Evolutionary conservation across 2,888 invertebrate species (phyloP).

Genomic region (Hyposoter didymator): DNA sequence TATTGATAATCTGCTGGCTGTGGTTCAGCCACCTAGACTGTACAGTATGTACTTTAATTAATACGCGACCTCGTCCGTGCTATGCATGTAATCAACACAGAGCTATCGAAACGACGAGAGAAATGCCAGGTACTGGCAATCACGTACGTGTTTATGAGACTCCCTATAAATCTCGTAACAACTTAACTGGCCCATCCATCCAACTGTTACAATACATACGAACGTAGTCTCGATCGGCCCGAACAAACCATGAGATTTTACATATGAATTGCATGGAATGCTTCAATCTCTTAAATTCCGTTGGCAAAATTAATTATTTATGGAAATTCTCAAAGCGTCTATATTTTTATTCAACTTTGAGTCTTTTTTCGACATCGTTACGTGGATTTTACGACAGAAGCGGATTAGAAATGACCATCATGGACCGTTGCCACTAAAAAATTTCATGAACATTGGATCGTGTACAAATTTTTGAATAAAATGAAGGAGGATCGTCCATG

Average conservation of each 20-base stretch:
- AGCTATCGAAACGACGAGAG: conserved; percentile 58
- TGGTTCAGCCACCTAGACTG: conserved; percentile 8
- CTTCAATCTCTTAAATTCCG: neutral
- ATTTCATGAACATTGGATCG: neutral
- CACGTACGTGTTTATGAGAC: conserved; percentile 63
- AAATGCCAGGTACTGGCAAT: conserved; percentile 50
- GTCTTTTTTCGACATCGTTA: neutral
- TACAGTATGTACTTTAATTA: conserved; percentile 52
- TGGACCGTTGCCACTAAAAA: neutral
- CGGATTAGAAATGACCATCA: neutral
- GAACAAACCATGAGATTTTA: conserved; percentile 1
- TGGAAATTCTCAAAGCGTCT: neutral
- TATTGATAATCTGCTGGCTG: conserved; percentile 9
- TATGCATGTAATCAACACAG: conserved; percentile 17
- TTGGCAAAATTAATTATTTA: neutral
- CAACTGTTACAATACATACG: conserved; percentile 25
- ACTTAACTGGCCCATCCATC: conserved; percentile 66
- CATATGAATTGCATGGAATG: neutral
- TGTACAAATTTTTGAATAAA: neutral
- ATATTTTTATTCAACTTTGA: neutral
- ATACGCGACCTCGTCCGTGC: conserved; percentile 40
- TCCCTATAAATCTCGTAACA: conserved; percentile 68
- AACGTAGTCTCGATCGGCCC: neutral
- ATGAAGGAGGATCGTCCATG: neutral
- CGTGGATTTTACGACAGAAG: neutral